Percentiles rank a stretch among this genome's conserved stretches.
These are phyloP conservation scores for Zosterops japonicus DNA, from an alignment of 2,113 vertebrate genomes.

Conservation along the genomic window DNA sequence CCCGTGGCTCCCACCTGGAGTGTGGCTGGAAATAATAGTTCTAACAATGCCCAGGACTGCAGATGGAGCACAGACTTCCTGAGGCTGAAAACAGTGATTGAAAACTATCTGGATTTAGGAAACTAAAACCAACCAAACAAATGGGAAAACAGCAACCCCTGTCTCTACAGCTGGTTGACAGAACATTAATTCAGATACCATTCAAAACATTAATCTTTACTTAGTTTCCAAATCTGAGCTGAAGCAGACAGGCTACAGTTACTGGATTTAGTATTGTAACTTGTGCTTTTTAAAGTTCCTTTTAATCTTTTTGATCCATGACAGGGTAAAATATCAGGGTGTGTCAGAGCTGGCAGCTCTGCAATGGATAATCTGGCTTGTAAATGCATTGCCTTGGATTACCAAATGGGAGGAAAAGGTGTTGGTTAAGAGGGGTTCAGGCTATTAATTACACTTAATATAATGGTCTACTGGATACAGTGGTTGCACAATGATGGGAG, in stretches of 20 bases:
- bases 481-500: background rate
- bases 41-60: background rate
- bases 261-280: background rate
- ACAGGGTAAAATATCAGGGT: background rate
- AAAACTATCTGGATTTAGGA: background rate
- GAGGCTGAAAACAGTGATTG: background rate
- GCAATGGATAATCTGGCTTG: background rate
- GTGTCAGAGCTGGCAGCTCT: background rate
- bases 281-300: background rate
- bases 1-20: background rate
- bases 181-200: background rate
- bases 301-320: constrained; percentile 35
- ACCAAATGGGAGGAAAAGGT: background rate
- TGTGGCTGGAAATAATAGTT: background rate
- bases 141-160: background rate
- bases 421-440: background rate
- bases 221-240: constrained; percentile 22
- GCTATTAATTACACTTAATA: background rate
- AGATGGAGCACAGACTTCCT: background rate
- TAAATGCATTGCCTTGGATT: background rate
- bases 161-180: background rate
- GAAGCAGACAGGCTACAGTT: background rate
- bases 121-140: background rate
- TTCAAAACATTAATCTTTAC: constrained; percentile 32
- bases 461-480: background rate